Evolutionary conservation across 2,797 vertebrate genomes (phyloP).

Genomic region (Antennarius maculatus): DNA sequence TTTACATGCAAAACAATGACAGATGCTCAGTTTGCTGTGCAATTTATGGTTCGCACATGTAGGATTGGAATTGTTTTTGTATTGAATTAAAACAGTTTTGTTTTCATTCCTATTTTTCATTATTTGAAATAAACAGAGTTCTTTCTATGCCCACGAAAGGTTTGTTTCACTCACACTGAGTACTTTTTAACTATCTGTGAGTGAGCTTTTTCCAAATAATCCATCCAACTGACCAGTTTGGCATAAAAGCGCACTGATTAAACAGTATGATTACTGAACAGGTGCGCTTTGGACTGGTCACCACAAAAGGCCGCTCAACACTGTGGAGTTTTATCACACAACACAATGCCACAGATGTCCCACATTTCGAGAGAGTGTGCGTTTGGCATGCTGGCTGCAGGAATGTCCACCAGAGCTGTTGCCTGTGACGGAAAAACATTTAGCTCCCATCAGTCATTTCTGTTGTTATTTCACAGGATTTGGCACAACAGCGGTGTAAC

Average conservation of each 20-base stretch:
- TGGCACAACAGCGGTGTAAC: background rate
- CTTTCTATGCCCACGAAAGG: background rate
- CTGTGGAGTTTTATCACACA: background rate
- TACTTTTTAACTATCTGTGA: background rate
- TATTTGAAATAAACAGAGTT: no score
- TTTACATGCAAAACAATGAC: slow-evolving; percentile 3
- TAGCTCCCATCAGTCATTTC: background rate
- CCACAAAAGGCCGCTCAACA: no score
- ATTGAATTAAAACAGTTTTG: no score
- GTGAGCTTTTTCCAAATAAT: background rate
- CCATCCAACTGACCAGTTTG: background rate
- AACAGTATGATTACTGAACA: no score
- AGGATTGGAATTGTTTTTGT: background rate
- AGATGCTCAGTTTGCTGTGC: background rate
- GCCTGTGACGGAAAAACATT: background rate
- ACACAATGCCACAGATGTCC: background rate
- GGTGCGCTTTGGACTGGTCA: no score
- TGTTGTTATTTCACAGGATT: background rate
- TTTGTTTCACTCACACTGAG: background rate
- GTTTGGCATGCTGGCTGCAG: background rate
- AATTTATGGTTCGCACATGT: background rate
- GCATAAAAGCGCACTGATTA: background rate
- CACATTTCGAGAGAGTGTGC: background rate
- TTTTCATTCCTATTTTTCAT: no score
- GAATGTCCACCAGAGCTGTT: background rate